Base-by-base conservation (phyloP, 2,113 vertebrate species). In the Columbina picui region DNA sequence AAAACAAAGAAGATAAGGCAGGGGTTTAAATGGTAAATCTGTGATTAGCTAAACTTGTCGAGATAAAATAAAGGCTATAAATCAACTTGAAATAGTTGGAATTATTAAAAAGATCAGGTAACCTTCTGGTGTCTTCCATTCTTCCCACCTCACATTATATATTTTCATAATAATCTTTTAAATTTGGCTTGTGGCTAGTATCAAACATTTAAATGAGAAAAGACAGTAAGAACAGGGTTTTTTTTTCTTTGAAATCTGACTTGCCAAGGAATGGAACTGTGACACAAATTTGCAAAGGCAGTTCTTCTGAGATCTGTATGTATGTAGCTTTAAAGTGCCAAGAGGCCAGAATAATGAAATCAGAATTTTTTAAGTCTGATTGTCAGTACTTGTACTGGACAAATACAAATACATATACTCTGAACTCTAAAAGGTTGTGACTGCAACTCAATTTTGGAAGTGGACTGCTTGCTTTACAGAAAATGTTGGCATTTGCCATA, bases 41-140 rank as follows among this genome's bases (percentile, higher is more conserved):
- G 30, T 23, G 26, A 49, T 82, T 43, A 85, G 61, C 19, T 85
- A 29, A 91, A 91, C 57, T 76, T 26, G 5, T 7, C 65, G 57
- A 96, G 63, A 89, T 89, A 63, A 88, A 93, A 86, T 57, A 89
- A 75, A 21, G 26, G n/a, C 17, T 65, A 87, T 63, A 87, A 91
- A 95, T 83, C 82, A 91, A 25, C 53, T 69, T 60, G 39, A 87
- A 90, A 76, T 22, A 26, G 56, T 45, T 60, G 41, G 14, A 76
- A 85, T 12, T 74, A 90, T 70, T 82, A 77, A 94, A 86, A 73
- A 87, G 15, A 67, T 17, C 3, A 79, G 27, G 79, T 79, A 89
- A 73, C 50, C 34, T 89, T 39, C 39, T 71, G 30, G 8, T 43
- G 34, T 57, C 32, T 86, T 83, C 45, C 50, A 53, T 86, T 92